Evolutionary conservation across 2,888 invertebrate species (phyloP).

Genomic region (Dynastes grantii): DNA sequence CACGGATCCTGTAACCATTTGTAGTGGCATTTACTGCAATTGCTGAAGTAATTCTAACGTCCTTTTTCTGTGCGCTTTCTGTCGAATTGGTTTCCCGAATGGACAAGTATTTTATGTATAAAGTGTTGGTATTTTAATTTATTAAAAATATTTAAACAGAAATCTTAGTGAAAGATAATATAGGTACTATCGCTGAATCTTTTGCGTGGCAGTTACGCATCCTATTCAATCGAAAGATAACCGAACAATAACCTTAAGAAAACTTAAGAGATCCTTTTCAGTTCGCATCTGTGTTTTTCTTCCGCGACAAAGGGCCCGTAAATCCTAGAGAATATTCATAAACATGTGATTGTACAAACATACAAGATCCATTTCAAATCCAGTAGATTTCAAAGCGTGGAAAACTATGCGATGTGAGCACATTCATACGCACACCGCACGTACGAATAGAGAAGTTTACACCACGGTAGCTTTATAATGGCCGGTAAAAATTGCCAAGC

Average conservation of each 20-base stretch:
- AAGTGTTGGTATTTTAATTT: no score
- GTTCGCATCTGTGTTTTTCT: slow-evolving; percentile 18
- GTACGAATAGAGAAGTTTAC: slow-evolving; percentile 44
- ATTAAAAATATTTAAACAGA: no score
- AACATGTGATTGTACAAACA: slow-evolving; percentile 41
- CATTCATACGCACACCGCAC: slow-evolving; percentile 41
- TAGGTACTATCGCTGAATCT: background rate
- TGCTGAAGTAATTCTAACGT: no score
- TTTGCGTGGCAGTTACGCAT: slow-evolving; percentile 10
- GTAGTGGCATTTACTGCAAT: no score
- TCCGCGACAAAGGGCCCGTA: slow-evolving; percentile 14
- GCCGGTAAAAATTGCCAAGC: slow-evolving; percentile 54
- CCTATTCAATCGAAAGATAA: slow-evolving; percentile 31
- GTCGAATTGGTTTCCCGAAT: no score
- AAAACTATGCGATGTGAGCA: slow-evolving; percentile 35
- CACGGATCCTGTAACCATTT: no score
- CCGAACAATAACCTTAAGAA: slow-evolving; percentile 22
- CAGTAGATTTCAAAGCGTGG: slow-evolving; percentile 39
- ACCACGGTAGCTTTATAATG: slow-evolving; percentile 50
- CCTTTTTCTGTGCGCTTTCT: no score
- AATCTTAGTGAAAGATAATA: no score
- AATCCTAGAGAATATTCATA: slow-evolving; percentile 46
- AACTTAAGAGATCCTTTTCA: slow-evolving; percentile 37
- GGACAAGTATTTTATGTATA: no score
- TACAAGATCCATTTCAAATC: slow-evolving; percentile 47